A percentile compares a stretch with the other conserved stretches of the same genome.
Evolutionary conservation across 2,888 invertebrate genomes (phyloP).

Genomic region (Gisinianus flammeolus): DNA sequence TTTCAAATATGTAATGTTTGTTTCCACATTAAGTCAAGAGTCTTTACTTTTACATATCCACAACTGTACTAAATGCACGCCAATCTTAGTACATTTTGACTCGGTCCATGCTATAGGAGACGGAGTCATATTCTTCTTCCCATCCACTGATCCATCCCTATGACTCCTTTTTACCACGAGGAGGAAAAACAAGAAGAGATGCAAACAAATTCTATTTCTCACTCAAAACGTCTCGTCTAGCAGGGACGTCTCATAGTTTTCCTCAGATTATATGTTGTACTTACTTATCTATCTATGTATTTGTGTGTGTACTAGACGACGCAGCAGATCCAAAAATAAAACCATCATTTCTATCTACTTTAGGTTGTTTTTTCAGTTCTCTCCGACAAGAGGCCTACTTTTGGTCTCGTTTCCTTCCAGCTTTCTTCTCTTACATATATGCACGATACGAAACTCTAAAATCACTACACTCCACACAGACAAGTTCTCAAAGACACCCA

Average conservation of each 20-base stretch:
- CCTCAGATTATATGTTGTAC: not conserved
- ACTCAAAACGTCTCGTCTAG: not conserved
- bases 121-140: too few species aligned
- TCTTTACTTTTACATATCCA: not conserved
- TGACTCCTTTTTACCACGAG: not conserved
- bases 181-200: not conserved
- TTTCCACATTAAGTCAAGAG: not conserved
- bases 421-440: constrained; percentile 15
- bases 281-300: too few species aligned
- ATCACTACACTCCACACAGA: not conserved
- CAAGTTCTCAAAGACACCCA: not conserved
- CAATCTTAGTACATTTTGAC: not conserved
- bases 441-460: constrained; percentile 1
- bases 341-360: constrained; percentile 41
- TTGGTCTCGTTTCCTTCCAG: constrained; percentile 13
- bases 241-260: not conserved
- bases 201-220: not conserved
- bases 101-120: not conserved
- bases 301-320: constrained; percentile 16
- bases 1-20: constrained; percentile 4
- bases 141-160: too few species aligned
- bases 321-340: constrained; percentile 46
- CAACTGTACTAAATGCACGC: not conserved
- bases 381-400: constrained; percentile 13
- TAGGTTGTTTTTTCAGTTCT: constrained; percentile 36